Evolutionary conservation across 1,140 invertebrate species (phyloP), one percentile per base, ranked within the genome.

Genomic region (Muscidifurax raptorellus): DNA sequence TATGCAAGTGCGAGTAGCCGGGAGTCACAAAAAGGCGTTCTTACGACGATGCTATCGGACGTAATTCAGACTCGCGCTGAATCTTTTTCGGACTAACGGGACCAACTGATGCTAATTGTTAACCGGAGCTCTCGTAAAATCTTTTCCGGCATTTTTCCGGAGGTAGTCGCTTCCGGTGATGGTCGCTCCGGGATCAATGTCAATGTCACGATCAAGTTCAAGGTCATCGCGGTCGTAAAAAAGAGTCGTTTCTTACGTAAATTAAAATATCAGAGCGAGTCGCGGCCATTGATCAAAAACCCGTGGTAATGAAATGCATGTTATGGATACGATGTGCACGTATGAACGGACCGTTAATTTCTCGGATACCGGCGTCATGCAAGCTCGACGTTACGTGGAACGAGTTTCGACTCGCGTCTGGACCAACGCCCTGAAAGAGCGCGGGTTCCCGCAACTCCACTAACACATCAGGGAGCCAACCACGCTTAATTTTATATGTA

Each of bases 1-100:
- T 82, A 66, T 82, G 72, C 80, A 74, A 74, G 44, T 71, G 18
- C n/a, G n/a, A 36, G 36, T 18, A 77, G 59, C 27, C 67, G 18
- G 7, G 47, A 67, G 52, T n/a, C 2, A 59, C 52, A n/a, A 71
- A 72, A 22, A 22, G 27, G 36, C 47, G 66, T 67, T 69, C 2
- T n/a, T 30, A 3, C 30, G 59, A 71, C 18, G 66, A 80, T 71
- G 4, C 4, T 71, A 71, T 71, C 79, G 27, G 4, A 12, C 0
- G 66, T n/a, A 79, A 44, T 40, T 79, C 67, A 4, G 30, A 30
- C n/a, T 69, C 44, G 64, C 27, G n/a, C 66, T 47, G 40, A 80
- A 47, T 47, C 66, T 72, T 80, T 52, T n/a, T n/a, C n/a, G 9
- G 25, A 18, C 1, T 82, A 82, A 82, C 67, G 80, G 80, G 13